Evolutionary conservation across 2,113 vertebrate species (phyloP), one percentile per base, ranked within the genome.

Genomic region (Symphodus melops): DNA sequence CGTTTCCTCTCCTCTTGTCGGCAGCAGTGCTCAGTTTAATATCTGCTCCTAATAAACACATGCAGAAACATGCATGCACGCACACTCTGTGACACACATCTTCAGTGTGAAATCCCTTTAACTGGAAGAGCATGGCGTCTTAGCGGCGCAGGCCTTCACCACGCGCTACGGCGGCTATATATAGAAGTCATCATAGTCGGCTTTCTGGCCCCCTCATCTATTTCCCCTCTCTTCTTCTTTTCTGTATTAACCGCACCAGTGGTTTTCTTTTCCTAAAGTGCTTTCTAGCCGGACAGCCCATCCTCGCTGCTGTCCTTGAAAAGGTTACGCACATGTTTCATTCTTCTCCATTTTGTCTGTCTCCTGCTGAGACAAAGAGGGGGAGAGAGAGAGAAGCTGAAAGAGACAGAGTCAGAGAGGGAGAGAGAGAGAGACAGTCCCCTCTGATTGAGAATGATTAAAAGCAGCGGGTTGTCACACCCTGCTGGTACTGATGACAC

Each of bases 181-280:
- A 93, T 94, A 94, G 92, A 89, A 93, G 82, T 92, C 89, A 91
- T 92, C 89, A 90, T 90, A 78, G 83, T 89, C 77, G 73, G 86
- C 89, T 92, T 92, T 90, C 86, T 87, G 84, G 73, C 82, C 78
- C 82, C 84, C 81, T 90, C 90, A 87, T 91, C 90, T 85, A 79
- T 91, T 89, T 84, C 54, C 60, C 72, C 79, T 74, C 77, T 75
- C 68, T 77, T 90, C 75, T 86, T 84, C 85, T 92, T 88, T 85
- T 92, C 86, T 87, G 82, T 91, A 93, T 93, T 94, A 94, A 92
- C 88, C 91, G 89, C 91, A 86, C 89, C 91, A 91, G 54, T 89
- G 89, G 87, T 83, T 93, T 93, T 91, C 86, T 92, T 91, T 94
- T 93, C 88, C 88, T 92, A 86, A 93, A 94, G 91, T 91, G 91